Conservation (phyloP, 2,797 vertebrate genomes). For the Valencia hispanica region DNA sequence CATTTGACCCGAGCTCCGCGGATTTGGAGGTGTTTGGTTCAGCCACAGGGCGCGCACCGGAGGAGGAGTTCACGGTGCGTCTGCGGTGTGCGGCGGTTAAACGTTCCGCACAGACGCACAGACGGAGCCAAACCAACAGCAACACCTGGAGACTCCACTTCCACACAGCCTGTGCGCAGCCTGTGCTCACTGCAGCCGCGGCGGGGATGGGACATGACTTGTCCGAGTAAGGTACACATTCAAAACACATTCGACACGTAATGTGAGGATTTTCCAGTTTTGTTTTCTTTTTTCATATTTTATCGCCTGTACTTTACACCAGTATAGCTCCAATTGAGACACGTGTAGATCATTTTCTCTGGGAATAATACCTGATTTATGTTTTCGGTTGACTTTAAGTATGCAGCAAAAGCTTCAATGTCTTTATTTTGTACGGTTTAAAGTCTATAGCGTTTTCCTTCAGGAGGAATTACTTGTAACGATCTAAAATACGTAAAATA, state of each 20-base stretch:
- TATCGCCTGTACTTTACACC: conserved; percentile 17
- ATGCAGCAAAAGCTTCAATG: conserved; percentile 31
- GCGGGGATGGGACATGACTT: conserved; percentile 77
- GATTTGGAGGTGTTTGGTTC: conserved; percentile 63
- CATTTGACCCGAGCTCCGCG: conserved; percentile 59
- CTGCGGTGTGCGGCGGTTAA: conserved; percentile 54
- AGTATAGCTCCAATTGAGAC: conserved; percentile 40
- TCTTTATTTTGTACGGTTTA: background rate
- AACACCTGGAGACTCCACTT: conserved; percentile 62
- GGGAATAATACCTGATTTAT: conserved; percentile 32
- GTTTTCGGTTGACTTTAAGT: conserved; percentile 26
- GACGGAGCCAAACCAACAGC: conserved; percentile 48
- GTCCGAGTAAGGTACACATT: conserved; percentile 75
- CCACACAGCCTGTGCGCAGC: conserved; percentile 31
- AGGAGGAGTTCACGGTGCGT: conserved; percentile 75
- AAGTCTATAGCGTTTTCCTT: conserved; percentile 19
- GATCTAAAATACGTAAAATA: background rate
- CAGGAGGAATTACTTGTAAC: background rate
- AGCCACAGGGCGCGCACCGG: conserved; percentile 63
- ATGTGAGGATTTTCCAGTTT: background rate
- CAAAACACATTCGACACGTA: conserved; percentile 27
- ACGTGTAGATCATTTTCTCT: conserved; percentile 22
- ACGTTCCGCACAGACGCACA: conserved; percentile 66
- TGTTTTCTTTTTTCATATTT: background rate
- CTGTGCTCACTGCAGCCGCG: conserved; percentile 36